phyloP scores from a whole-genome alignment of 2,797 vertebrate genomes.

The Sparidentex hasta region DNA sequence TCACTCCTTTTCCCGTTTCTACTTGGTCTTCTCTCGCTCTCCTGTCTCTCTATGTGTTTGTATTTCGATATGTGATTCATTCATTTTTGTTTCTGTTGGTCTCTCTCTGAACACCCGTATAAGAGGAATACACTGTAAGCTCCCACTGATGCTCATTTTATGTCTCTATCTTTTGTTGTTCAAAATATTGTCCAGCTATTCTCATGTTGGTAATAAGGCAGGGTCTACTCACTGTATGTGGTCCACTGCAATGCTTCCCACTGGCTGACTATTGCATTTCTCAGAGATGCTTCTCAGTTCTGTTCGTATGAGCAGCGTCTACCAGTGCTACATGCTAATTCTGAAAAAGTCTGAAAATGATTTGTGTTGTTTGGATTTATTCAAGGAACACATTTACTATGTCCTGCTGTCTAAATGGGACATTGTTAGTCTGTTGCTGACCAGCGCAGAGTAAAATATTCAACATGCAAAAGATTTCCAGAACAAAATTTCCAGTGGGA shows the following conservation, averaged over 20 bases:
- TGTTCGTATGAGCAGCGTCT: not conserved
- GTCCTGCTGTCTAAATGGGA: slow-evolving; percentile 3
- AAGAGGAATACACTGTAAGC: not conserved
- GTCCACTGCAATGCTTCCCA: not conserved
- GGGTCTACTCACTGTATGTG: not conserved
- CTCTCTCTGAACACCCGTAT: slow-evolving; percentile 14
- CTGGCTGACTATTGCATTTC: slow-evolving; percentile 17
- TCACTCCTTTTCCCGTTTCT: slow-evolving; percentile 33
- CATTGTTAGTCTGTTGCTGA: not conserved
- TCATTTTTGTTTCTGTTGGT: slow-evolving; percentile 15
- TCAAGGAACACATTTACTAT: slow-evolving; percentile 8
- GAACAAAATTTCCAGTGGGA: slow-evolving; percentile 10
- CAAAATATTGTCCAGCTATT: slow-evolving; percentile 12
- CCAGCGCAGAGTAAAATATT: slow-evolving; percentile 16
- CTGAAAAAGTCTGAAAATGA: not conserved
- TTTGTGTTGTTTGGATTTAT: not conserved
- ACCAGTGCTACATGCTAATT: not conserved
- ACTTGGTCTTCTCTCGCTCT: slow-evolving; percentile 13
- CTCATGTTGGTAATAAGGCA: slow-evolving; percentile 16
- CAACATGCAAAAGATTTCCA: slow-evolving; percentile 1
- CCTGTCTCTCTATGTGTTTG: slow-evolving; percentile 29
- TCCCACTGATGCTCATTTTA: slow-evolving; percentile 14
- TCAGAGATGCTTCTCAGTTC: not conserved
- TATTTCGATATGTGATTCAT: slow-evolving; percentile 28
- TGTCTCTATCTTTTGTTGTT: slow-evolving; percentile 9